phyloP scores from a whole-genome alignment of 2,113 vertebrate genomes.

The Addax nasomaculatus region DNA sequence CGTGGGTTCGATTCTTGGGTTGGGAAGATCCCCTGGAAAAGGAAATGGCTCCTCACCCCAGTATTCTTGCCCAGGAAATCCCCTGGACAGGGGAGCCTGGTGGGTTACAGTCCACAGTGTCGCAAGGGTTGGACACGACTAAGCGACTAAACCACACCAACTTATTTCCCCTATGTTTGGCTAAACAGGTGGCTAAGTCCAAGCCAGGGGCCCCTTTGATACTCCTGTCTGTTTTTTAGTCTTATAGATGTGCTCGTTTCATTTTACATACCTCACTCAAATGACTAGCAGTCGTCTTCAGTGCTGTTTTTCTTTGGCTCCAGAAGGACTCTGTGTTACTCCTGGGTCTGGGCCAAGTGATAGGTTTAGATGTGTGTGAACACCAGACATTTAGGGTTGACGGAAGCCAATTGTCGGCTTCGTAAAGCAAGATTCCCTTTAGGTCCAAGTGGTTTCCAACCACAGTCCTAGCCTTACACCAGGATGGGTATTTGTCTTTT shows the following conservation, averaged over 20 bases:
- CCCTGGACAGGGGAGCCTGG: neutral
- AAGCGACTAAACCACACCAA: neutral
- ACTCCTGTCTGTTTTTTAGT: neutral
- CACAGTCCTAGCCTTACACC: neutral
- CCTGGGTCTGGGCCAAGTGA: neutral
- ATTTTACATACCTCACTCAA: neutral
- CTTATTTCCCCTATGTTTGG: neutral
- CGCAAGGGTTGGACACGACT: neutral
- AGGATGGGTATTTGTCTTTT: neutral
- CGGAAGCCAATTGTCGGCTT: neutral
- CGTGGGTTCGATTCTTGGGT: neutral
- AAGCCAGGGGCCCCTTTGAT: neutral
- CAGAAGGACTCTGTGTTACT: neutral
- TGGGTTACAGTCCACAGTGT: neutral
- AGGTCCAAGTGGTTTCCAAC: neutral
- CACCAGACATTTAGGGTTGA: neutral
- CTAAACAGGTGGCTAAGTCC: neutral
- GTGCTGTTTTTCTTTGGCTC: neutral
- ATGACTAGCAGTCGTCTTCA: neutral
- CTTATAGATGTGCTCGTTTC: neutral
- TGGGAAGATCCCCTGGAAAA: neutral
- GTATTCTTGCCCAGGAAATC: neutral
- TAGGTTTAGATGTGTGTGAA: neutral
- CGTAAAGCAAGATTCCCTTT: neutral
- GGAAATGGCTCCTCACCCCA: neutral